Evolutionary conservation across 1,140 invertebrate genomes (phyloP), one percentile per base, ranked within the genome.

Genomic region (Pseudomyrmex flavicornis): DNA sequence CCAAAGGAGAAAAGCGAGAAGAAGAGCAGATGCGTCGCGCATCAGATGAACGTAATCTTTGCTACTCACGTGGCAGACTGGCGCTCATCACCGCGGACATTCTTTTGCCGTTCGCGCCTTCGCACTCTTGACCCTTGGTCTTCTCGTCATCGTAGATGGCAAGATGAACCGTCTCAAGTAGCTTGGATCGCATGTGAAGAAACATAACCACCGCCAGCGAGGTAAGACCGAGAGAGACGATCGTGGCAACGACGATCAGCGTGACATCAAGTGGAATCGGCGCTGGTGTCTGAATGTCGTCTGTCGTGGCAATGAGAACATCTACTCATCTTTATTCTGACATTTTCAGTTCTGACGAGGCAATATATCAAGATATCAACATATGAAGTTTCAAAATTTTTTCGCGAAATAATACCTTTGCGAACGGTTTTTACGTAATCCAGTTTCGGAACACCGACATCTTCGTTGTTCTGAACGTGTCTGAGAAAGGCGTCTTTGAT

Each of bases 201-300:
- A 94, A 90, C 89, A 93, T 92, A 12, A 93, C 86, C 0, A 93
- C 92, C 0, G 92, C 91, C 0, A 93, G 85, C 2, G 91, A 92
- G 7, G 92, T 94, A 20, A 94, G 74, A 13, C 92, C 93, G 26
- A 94, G 87, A 2, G 92, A 93, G 44, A 94, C 90, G 77, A 94
- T 92, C n/a, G 90, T 91, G 2, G 93, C 93, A 17, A 94, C 87
- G 35, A 93, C 90, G 56, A 94, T 93, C 54, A 94, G 88, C 0
- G 91, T 91, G 10, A 94, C 85, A 86, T 94, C 93, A 10, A 93
- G 58, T 13, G 93, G 90, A 10, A 92, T 85, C 2, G 90, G 88
- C 52, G 88, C 15, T 5, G 90, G 50, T 62, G 87, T 17, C 9
- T 87, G 63, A 54, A 77, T 59, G 44, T 88, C 80, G 76, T 92